Percentiles rank a stretch among this genome's conserved stretches.
These are phyloP conservation scores for Xenopus tropicalis DNA, from an alignment of 2,113 vertebrate species.

Conservation along the genomic window DNA sequence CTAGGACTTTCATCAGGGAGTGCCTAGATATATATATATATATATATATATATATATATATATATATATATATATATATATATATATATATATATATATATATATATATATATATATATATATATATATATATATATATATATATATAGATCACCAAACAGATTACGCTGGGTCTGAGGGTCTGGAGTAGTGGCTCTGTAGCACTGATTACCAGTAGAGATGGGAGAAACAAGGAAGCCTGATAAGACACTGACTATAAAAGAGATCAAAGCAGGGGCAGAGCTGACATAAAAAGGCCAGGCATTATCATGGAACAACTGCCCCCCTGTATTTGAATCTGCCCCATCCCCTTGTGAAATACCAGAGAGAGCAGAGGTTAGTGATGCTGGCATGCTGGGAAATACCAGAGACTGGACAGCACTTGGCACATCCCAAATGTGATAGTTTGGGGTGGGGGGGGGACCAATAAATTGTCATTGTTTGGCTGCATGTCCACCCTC, in stretches of 20 bases:
- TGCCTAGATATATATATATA: too few relatives aligned
- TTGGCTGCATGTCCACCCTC: slow-evolving; percentile 2
- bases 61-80: too few relatives aligned
- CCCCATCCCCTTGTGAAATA: neutral
- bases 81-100: too few relatives aligned
- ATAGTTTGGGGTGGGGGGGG: neutral
- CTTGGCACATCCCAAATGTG: slow-evolving; percentile 20
- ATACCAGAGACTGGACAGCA: slow-evolving; percentile 5
- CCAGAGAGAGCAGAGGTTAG: neutral
- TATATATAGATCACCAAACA: too few relatives aligned
- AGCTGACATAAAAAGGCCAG: neutral
- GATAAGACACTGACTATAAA: neutral
- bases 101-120: too few relatives aligned
- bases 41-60: too few relatives aligned
- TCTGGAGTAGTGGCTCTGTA: neutral
- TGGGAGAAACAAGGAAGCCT: neutral
- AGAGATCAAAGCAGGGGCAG: neutral
- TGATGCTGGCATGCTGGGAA: slow-evolving; percentile 14
- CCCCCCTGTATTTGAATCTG: neutral
- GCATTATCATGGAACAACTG: neutral
- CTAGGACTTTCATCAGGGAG: too few relatives aligned
- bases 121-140: too few relatives aligned
- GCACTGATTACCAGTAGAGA: neutral
- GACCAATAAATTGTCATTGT: slow-evolving; percentile 3
- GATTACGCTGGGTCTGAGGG: too few relatives aligned